phyloP scores from a whole-genome alignment of 2,888 invertebrate species.

The Apamea monoglypha region DNA sequence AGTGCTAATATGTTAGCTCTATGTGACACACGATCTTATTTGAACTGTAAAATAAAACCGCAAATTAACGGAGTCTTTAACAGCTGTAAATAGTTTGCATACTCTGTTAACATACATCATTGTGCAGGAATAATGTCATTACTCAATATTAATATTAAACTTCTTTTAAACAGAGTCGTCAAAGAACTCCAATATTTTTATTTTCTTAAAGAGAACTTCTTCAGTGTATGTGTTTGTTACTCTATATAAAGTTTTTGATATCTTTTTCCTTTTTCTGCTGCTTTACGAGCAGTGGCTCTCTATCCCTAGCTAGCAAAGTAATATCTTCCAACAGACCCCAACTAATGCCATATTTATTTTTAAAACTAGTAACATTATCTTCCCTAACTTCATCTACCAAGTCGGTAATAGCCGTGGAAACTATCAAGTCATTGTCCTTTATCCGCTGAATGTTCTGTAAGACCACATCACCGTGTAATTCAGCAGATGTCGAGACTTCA shows the following conservation, averaged over 20 bases:
- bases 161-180: background rate
- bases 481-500: conserved; percentile 14
- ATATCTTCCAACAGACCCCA: background rate
- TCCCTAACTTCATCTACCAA: background rate
- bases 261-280: background rate
- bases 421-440: conserved; percentile 34
- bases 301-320: background rate
- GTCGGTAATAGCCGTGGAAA: conserved; percentile 20
- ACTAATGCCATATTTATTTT: background rate
- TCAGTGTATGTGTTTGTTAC: background rate
- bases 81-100: conserved; percentile 1
- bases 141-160: background rate
- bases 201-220: background rate
- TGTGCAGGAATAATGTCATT: background rate
- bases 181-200: background rate
- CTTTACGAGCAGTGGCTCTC: too few species aligned
- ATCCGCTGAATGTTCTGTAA: conserved; percentile 2
- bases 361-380: background rate
- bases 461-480: conserved; percentile 33
- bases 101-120: background rate
- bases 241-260: background rate
- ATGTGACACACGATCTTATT: conserved; percentile 20
- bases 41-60: conserved; percentile 29
- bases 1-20: conserved; percentile 30
- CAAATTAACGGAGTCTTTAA: conserved; percentile 25